Percentiles rank a stretch among this genome's conserved stretches.
These are phyloP conservation scores for Zele albiditarsus DNA, from an alignment of 2,888 invertebrate genomes.

Conservation along the genomic window DNA sequence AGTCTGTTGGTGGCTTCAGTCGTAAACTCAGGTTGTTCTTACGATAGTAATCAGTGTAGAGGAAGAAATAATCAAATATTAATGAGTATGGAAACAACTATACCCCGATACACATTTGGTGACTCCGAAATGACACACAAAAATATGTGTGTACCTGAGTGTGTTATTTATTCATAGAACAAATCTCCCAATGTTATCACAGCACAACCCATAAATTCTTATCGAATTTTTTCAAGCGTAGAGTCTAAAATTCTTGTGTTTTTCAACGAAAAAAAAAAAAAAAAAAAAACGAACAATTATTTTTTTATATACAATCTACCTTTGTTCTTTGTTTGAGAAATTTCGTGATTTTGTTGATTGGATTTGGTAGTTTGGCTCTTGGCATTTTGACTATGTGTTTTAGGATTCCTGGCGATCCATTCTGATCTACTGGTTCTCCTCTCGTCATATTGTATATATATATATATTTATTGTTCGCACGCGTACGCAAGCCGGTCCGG, in stretches of 20 bases:
- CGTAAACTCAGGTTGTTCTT: neutral
- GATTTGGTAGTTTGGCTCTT: constrained; percentile 70
- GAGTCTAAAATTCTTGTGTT: neutral
- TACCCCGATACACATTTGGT: neutral
- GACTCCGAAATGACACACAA: neutral
- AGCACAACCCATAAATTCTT: no score
- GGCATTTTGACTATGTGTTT: constrained; percentile 65
- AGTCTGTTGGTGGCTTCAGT: neutral
- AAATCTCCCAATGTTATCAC: no score
- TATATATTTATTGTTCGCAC: neutral
- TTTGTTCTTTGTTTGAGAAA: constrained; percentile 73
- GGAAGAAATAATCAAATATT: neutral
- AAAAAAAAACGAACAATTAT: neutral
- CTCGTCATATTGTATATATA: constrained; percentile 18
- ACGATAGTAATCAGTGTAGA: neutral
- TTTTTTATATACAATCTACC: constrained; percentile 61
- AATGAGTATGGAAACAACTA: neutral
- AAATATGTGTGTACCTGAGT: neutral
- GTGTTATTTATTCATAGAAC: neutral
- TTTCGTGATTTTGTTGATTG: constrained; percentile 71
- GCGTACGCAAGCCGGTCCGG: neutral
- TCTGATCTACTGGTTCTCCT: constrained; percentile 8
- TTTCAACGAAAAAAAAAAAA: neutral
- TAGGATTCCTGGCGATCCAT: neutral
- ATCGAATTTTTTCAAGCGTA: neutral